These are phyloP conservation scores for Pseudochromis fuscus DNA, from an alignment of 2,797 vertebrate species.

Conservation along the genomic window DNA sequence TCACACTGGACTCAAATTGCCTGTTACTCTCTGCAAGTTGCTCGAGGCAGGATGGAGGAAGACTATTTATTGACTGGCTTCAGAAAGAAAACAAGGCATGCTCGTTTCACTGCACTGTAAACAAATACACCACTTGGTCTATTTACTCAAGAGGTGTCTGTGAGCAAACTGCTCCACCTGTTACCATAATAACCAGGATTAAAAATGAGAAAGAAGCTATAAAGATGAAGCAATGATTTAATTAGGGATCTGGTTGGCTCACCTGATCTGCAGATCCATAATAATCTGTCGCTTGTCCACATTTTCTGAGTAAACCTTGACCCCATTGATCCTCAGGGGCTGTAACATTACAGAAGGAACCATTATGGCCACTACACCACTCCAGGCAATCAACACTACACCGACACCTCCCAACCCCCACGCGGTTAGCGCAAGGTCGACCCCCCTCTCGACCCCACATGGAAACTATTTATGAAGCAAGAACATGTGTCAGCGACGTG, in stretches of 20 bases:
- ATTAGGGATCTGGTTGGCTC: slow-evolving; percentile 56
- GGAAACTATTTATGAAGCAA: slow-evolving; percentile 79
- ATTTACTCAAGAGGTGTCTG: background rate
- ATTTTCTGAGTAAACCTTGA: slow-evolving; percentile 98
- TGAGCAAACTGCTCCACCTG: background rate
- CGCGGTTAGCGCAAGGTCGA: slow-evolving; percentile 46
- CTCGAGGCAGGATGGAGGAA: background rate
- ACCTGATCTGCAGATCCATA: slow-evolving; percentile 99
- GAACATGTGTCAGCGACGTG: slow-evolving; percentile 50
- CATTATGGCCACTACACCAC: slow-evolving; percentile 36
- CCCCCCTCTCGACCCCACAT: slow-evolving; percentile 48
- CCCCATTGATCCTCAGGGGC: slow-evolving; percentile 97
- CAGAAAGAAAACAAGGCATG: slow-evolving; percentile 3
- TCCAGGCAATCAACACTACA: slow-evolving; percentile 43
- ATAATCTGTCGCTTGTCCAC: slow-evolving; percentile 98
- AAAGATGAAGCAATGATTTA: background rate
- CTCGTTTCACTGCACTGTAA: background rate
- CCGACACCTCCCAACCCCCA: slow-evolving; percentile 37
- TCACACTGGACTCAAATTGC: background rate
- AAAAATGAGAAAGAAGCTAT: background rate
- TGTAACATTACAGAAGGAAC: slow-evolving; percentile 73
- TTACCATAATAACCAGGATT: background rate
- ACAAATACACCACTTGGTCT: background rate
- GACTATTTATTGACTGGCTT: slow-evolving; percentile 7
- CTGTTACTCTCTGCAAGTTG: background rate